Base-by-base conservation (phyloP, 2,797 vertebrate genomes). In the Cynodonichthys magdalenae region DNA sequence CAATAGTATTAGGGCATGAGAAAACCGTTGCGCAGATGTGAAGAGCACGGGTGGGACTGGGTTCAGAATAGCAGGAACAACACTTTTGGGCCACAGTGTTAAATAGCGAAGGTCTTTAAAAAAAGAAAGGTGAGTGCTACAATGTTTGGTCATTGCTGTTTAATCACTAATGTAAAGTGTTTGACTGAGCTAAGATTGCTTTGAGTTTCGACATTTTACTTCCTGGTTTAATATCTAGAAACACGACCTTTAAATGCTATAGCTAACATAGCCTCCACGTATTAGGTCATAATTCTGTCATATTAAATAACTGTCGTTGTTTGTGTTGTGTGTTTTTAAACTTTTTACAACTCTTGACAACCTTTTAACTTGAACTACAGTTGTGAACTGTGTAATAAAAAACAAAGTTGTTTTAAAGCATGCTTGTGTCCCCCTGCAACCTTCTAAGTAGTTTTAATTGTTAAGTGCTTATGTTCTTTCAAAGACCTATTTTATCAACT, bases 21-120 rank as follows among this genome's bases (percentile, higher is more conserved):
- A 1, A 15, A 10, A 28, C 28, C 5, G 15, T 58, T 62, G 79
- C 56, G 85, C 88, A 81, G 85, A 71, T 74, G 82, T 67, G 17
- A 5, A 5, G 17, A 5, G 47, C 19, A 56, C 53, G 62, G 47
- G 6, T 1, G 11, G n/a, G n/a, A n/a, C n/a, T n/a, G n/a, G 17
- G 5, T 15, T 47, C 46, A 6, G 61, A 52, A 45, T 49, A 44
- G 51, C 34, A 64, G 52, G 36, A 62, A 2, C 3, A 28, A 4
- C 49, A 0, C 4, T 8, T 4, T 29, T 2, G 15, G 50, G 11
- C 8, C 8, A 63, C 52, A 15, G 51, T 20, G 71, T 39, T n/a
- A 62, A 47, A 29, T 24, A 10, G 29, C 10, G 10, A 36, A 11
- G 36, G 36, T 10, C 3, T 0, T 39, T 11, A 39, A 39, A 39